These are phyloP conservation scores for Ranitomeya variabilis DNA, from an alignment of 2,113 vertebrate genomes.

Conservation along the genomic window DNA sequence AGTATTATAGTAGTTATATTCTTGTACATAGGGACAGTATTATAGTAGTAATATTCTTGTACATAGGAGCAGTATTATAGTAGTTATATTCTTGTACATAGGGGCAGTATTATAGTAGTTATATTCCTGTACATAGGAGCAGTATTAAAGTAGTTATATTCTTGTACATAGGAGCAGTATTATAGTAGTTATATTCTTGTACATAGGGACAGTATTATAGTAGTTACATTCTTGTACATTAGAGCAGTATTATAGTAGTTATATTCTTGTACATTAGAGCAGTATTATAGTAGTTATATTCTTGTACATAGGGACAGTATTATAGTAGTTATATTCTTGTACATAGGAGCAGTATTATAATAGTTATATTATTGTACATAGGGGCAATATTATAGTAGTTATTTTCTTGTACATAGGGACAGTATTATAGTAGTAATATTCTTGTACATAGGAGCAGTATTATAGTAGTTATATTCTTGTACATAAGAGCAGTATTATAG, in stretches of 20 bases:
- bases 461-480: conserved; percentile 11
- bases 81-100: no score
- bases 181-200: no score
- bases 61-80: no score
- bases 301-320: background rate
- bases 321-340: conserved; percentile 9
- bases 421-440: background rate
- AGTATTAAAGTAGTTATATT: no score
- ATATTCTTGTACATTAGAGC: background rate
- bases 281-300: conserved; percentile 25
- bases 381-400: background rate
- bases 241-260: background rate
- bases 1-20: no score
- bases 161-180: no score
- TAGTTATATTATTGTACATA: background rate
- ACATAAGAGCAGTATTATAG: background rate
- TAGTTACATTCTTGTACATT: background rate
- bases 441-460: background rate
- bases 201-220: no score
- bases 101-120: no score
- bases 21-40: no score
- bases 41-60: no score
- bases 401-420: background rate
- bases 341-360: background rate
- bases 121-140: no score